A percentile compares a stretch with the other conserved stretches of the same genome.
Evolutionary conservation across 2,888 invertebrate genomes (phyloP).

Genomic region (Drosophila monieri): DNA sequence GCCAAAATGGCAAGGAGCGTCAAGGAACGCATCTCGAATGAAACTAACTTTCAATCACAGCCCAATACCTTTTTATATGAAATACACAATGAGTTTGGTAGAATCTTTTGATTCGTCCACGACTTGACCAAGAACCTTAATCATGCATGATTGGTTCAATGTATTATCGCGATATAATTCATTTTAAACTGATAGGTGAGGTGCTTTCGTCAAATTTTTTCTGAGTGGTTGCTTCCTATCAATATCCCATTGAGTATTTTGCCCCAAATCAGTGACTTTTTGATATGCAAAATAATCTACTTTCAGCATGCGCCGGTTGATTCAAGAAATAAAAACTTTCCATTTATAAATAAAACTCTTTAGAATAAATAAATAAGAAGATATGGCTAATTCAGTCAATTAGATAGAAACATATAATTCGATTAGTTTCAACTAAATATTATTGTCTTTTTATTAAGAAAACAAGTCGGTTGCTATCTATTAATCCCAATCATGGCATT

Average conservation of each 20-base stretch:
- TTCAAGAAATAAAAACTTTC: neutral
- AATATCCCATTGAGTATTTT: neutral
- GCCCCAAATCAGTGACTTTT: neutral
- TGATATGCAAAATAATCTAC: neutral
- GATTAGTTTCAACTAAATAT: neutral
- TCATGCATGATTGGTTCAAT: neutral
- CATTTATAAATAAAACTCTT: neutral
- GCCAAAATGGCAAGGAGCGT: neutral
- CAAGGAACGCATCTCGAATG: neutral
- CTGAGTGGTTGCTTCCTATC: slow-evolving; percentile 4
- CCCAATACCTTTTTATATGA: slow-evolving; percentile 1
- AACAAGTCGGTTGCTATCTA: slow-evolving; percentile 3
- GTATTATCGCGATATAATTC: slow-evolving; percentile 1
- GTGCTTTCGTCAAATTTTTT: slow-evolving; percentile 1
- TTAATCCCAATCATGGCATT: slow-evolving; percentile 9
- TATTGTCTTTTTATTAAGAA: neutral
- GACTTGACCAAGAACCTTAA: slow-evolving; percentile 2
- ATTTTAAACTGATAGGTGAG: neutral
- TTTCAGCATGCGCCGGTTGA: neutral
- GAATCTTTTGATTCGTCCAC: slow-evolving; percentile 3
- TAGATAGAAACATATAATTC: neutral
- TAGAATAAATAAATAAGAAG: neutral
- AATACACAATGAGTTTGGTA: neutral
- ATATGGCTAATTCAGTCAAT: neutral
- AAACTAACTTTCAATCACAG: slow-evolving; percentile 1